Evolutionary conservation across 2,888 invertebrate species (phyloP), one percentile per base, ranked within the genome.

Genomic region (Ichneumoninae sp.): DNA sequence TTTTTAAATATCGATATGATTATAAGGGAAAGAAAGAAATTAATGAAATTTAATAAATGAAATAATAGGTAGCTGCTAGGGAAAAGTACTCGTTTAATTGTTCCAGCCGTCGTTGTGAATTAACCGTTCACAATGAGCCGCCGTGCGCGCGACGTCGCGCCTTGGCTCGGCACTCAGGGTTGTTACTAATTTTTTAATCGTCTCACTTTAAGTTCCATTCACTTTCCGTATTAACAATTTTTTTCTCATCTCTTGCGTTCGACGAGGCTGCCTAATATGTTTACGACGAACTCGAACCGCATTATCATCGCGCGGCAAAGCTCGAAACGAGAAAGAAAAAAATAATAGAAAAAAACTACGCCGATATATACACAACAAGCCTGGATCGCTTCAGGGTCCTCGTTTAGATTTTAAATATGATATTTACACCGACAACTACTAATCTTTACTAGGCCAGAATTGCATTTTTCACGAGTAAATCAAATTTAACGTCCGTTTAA

Each of bases 1-100:
- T 93, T 92, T 91, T 90, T 88, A 91, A 79, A 70, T 63, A 19
- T 71, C 36, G 16, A 63, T n/a, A 79, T 50, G 30, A 81, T 13
- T 50, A 52, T 75, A 40, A 82, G 66, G 19, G 44, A 63, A 44
- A 33, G 30, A 22, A 26, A 50, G 57, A 52, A 69, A 63, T 71
- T 78, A 10, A 57, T 54, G 30, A 54, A 52, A 71, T 26, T 71
- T 65, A 78, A 69, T 84, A 52, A 73, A 80, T 54, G 80, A 76
- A 76, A 77, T 80, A 47, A 76, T 81, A 71, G 44, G 50, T 83
- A 83, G 73, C 63, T 54, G 63, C 30, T 74, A 80, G 50, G 66
- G 50, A 65, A 10, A 47, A 47, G 57, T 83, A 68, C 33, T 76
- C 63, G n/a, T 80, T 80, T 79, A 47, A 60, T 66, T 63, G 47